Evolutionary conservation across 2,797 vertebrate genomes (phyloP), one percentile per base, ranked within the genome.

Genomic region (Periparus ater): DNA sequence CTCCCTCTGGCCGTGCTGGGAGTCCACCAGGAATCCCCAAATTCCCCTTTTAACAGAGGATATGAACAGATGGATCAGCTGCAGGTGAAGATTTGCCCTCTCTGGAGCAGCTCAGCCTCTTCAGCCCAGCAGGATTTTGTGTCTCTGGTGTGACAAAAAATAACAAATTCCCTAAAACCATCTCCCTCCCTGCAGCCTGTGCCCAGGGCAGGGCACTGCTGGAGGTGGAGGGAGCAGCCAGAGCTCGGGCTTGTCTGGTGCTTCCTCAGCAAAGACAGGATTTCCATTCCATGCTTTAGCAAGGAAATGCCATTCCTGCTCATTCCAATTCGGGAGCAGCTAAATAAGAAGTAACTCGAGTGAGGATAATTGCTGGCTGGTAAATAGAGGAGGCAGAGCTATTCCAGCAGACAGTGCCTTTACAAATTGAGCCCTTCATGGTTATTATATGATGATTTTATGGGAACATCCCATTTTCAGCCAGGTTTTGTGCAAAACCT

Each of bases 331-430:
- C 51, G 76, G 74, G 55, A 84, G 88, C 85, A 34, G 90, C 90
- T 85, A 66, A 89, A 55, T 36, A 19, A 85, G 53, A 44, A 94
- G 57, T 1, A 85, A 67, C 34, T 94, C 71, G 70, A 92, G 84
- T 54, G 84, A 85, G 85, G 91, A 85, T 78, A 94, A 88, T 78
- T 58, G 55, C 74, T 92, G 83, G 74, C 66, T 86, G 84, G 74
- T 40, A 75, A 86, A 66, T 0, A 44, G 70, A 60, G 27, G 44
- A 86, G 77, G 80, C 70, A 89, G 74, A 87, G 8, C n/a, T 11
- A 1, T 53, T 75, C 29, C 83, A 65, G 82, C 79, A 85, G 65
- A 68, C 47, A 22, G 48, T 3, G 44, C 27, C 4, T 30, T 53
- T 45, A 42, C 32, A 90, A 81, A 88, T 34, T 11, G 80, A 91